Conservation (phyloP, 2,797 vertebrate species). For the Prionace glauca region DNA sequence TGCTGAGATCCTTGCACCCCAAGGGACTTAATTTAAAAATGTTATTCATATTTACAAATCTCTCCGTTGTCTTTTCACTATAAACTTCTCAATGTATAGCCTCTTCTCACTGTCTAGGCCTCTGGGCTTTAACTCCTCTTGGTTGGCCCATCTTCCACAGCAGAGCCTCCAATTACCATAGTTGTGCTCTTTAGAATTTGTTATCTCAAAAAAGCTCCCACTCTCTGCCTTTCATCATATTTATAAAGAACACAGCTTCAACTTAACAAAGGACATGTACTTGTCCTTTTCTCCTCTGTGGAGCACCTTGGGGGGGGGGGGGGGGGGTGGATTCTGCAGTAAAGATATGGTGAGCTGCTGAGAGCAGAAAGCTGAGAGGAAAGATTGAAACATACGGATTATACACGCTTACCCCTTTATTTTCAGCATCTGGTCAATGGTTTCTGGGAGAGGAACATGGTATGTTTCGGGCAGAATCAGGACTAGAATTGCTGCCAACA, state of each 20-base stretch:
- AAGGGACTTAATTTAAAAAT: neutral
- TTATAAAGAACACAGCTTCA: neutral
- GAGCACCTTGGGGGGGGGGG: neutral
- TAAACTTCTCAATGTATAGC: too few relatives aligned
- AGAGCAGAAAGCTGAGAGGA: neutral
- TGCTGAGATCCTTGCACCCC: neutral
- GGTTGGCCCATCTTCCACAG: too few relatives aligned
- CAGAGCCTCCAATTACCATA: neutral
- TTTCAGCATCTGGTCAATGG: slow-evolving; percentile 72
- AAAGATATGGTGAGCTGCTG: neutral
- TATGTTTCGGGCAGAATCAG: slow-evolving; percentile 85
- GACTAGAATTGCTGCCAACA: slow-evolving; percentile 70
- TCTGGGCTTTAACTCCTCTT: too few relatives aligned
- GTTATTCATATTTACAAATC: neutral
- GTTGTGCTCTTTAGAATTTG: neutral
- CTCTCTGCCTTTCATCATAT: neutral
- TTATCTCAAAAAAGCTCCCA: neutral
- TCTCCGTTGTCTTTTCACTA: too few relatives aligned
- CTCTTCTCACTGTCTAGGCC: too few relatives aligned
- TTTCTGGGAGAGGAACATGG: slow-evolving; percentile 76
- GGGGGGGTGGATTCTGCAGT: neutral
- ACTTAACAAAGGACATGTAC: neutral
- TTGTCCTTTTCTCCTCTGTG: neutral
- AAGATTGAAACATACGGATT: neutral
- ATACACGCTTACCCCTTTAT: slow-evolving; percentile 65